phyloP scores from a whole-genome alignment of 2,797 vertebrate genomes.

The Delichon dasypus region DNA sequence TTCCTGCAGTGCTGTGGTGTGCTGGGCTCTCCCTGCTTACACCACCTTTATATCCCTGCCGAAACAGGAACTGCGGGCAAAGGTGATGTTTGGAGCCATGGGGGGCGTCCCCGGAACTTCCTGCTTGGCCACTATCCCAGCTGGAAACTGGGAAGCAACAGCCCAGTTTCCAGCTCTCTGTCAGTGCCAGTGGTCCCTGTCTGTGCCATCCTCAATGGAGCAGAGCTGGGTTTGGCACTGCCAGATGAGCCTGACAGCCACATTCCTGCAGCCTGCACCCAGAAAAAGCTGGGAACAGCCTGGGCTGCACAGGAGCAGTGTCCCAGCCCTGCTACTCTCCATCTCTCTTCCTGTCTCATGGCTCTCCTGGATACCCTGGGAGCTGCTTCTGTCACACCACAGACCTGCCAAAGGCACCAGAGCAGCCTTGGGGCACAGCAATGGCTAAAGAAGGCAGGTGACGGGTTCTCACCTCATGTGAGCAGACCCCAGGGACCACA shows the following conservation, averaged over 20 bases:
- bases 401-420: not conserved
- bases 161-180: not conserved
- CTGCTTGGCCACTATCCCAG: not conserved
- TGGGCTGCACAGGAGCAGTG: rapidly evolving
- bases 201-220: not conserved
- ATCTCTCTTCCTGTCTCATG: rapidly evolving
- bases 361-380: not conserved
- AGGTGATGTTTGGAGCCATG: no score
- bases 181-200: rapidly evolving
- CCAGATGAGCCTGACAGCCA: rapidly evolving
- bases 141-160: not conserved
- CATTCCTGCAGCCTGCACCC: not conserved
- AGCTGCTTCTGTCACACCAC: not conserved
- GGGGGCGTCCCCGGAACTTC: not conserved
- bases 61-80: not conserved
- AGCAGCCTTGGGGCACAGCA: not conserved
- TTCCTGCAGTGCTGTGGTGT: rapidly evolving
- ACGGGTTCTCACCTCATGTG: rapidly evolving
- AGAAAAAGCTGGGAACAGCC: not conserved
- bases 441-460: not conserved
- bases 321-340: not conserved
- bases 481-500: rapidly evolving
- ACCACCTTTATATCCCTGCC: not conserved
- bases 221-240: not conserved
- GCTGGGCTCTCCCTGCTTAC: not conserved